Base-by-base conservation (phyloP, 2,113 vertebrate species). In the Isichthys henryi region DNA sequence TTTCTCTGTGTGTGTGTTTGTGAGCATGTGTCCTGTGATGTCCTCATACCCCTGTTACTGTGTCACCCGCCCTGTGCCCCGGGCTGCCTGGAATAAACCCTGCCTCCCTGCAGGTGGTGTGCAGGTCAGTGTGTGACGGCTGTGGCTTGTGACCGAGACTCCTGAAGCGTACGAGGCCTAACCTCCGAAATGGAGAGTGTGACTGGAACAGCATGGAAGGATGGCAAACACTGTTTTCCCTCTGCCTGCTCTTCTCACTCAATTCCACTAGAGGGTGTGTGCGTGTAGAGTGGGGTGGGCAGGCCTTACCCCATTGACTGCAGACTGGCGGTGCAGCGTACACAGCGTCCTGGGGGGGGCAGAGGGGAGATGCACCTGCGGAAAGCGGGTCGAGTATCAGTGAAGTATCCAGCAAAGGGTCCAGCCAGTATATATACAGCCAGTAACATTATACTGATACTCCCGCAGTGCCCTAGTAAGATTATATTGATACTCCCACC, bases 311-410 rank as follows among this genome's bases (percentile, higher is more conserved):
- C 96, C 97, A 8, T 96, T 97, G 43, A 97, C 94, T 50, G 94
- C 96, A 0, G 92, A 93, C 45, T 94, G 93, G 50, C 97, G 96
- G 0, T 91, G 95, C 49, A 96, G 94, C 43, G 96, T 97, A 92
- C 95, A 96, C 89, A 98, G 93, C 11, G 97, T 97, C 92, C 93
- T 96, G 0, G 98, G 98, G 1, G 98, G 97, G 0, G 95, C 95
- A 3, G 94, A 97, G 0, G 98, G 98, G 86, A 99, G 91, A 3
- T 98, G 97, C 0, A 98, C 94, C 98, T 99, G 92, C 23, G 85
- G 86, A 90, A 15, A 21, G 5, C 13, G 70, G 43, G 70, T 13
- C 23, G n/a, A 62, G 23, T 5, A 11, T 17, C 56, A 58, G 1
- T 84, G 19, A 58, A 62, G 43, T 3, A 86, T 27, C 62, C n/a